Percentiles rank a stretch among this genome's conserved stretches.
These are phyloP conservation scores for Drosophila gunungcola DNA, from an alignment of 1,140 invertebrate species.

Conservation along the genomic window DNA sequence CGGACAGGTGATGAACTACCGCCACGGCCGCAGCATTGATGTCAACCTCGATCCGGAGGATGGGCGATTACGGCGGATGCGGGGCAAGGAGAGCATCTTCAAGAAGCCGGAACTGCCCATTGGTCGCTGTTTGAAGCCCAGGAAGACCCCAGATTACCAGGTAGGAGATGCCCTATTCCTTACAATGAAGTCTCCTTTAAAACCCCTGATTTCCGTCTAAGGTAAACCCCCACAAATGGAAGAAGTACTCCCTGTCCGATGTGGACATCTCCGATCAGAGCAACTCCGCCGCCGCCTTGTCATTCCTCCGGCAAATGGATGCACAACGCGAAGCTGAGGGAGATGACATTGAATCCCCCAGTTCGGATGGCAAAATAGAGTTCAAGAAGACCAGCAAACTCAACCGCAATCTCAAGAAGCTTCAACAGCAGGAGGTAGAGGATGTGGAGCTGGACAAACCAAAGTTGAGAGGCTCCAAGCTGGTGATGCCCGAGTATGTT, in stretches of 20 bases:
- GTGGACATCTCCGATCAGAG: slow-evolving; percentile 91
- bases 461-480: slow-evolving; percentile 88
- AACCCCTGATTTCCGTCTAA: neutral
- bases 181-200: slow-evolving; percentile 37
- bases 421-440: slow-evolving; percentile 73
- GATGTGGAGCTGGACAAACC: slow-evolving; percentile 84
- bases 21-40: slow-evolving; percentile 48
- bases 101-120: slow-evolving; percentile 89
- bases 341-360: slow-evolving; percentile 49
- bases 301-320: slow-evolving; percentile 89
- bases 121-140: slow-evolving; percentile 85
- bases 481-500: slow-evolving; percentile 93
- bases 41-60: slow-evolving; percentile 36
- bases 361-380: slow-evolving; percentile 84
- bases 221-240: slow-evolving; percentile 91
- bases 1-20: slow-evolving; percentile 61
- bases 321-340: slow-evolving; percentile 84
- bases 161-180: neutral
- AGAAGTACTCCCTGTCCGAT: slow-evolving; percentile 90
- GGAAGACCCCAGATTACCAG: slow-evolving; percentile 88
- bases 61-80: slow-evolving; percentile 86
- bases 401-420: slow-evolving; percentile 63
- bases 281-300: slow-evolving; percentile 90
- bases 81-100: slow-evolving; percentile 91
- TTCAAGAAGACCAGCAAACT: slow-evolving; percentile 85